Conservation (phyloP, 2,113 vertebrate genomes). For the Camarhynchus parvulus region DNA sequence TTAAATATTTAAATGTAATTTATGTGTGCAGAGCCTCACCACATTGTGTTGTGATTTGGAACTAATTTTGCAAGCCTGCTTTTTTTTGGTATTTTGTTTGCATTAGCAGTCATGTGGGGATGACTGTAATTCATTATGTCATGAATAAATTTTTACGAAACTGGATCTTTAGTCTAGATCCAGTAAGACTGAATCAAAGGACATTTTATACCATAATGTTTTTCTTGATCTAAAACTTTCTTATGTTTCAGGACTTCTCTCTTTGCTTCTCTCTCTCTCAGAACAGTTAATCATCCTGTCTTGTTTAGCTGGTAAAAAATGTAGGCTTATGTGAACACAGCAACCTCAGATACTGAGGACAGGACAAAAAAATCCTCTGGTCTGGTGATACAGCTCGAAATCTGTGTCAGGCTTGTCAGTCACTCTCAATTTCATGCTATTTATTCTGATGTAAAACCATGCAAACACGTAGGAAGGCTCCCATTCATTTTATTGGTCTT, state of each 20-base stretch:
- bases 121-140: neutral
- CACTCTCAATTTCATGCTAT: neutral
- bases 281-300: neutral
- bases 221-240: neutral
- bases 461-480: neutral
- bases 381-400: neutral
- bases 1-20: neutral
- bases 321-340: neutral
- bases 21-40: neutral
- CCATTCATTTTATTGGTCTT: slow-evolving; percentile 15
- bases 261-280: neutral
- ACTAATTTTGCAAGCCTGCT: neutral
- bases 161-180: neutral
- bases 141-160: neutral
- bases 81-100: neutral
- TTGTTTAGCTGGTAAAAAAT: neutral
- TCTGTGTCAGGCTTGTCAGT: neutral
- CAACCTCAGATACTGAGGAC: neutral
- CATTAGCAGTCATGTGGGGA: neutral
- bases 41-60: neutral
- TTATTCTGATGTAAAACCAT: neutral
- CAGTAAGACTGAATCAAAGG: neutral
- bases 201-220: neutral
- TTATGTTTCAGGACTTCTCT: neutral
- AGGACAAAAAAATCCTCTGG: neutral